Conservation (phyloP, 2,888 invertebrate genomes). For the Abrostola triplasia region DNA sequence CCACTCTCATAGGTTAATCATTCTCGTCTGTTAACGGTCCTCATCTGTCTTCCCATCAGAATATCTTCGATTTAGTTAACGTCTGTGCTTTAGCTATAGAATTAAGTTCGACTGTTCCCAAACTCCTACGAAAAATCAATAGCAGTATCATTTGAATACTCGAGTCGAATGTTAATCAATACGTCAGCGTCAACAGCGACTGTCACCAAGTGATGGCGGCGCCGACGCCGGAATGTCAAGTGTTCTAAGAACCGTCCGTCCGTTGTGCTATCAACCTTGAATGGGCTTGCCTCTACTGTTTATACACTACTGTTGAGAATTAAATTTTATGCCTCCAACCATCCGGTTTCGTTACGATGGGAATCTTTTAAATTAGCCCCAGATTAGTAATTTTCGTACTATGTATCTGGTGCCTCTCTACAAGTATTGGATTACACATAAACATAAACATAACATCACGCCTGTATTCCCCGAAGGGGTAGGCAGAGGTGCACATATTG, state of each 20-base stretch:
- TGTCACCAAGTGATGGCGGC: constrained; percentile 27
- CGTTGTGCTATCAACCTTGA: constrained; percentile 28
- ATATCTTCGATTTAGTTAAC: no score
- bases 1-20: no score
- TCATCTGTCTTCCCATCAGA: no score
- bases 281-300: constrained; percentile 15
- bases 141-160: constrained; percentile 16
- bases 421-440: no score
- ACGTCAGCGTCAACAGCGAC: constrained; percentile 46
- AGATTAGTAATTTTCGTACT: no score
- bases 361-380: not conserved
- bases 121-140: constrained; percentile 31
- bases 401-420: no score
- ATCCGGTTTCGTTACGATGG: not conserved
- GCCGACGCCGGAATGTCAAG: constrained; percentile 41
- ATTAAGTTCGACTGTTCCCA: not conserved
- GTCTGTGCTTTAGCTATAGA: not conserved
- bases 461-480: no score
- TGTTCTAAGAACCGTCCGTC: constrained; percentile 30
- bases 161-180: constrained; percentile 44
- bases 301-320: constrained; percentile 1
- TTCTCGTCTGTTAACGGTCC: no score
- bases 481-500: no score
- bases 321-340: not conserved
- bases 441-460: no score